Evolutionary conservation across 2,797 vertebrate species (phyloP).

Genomic region (Hydrocynus forskahlii): DNA sequence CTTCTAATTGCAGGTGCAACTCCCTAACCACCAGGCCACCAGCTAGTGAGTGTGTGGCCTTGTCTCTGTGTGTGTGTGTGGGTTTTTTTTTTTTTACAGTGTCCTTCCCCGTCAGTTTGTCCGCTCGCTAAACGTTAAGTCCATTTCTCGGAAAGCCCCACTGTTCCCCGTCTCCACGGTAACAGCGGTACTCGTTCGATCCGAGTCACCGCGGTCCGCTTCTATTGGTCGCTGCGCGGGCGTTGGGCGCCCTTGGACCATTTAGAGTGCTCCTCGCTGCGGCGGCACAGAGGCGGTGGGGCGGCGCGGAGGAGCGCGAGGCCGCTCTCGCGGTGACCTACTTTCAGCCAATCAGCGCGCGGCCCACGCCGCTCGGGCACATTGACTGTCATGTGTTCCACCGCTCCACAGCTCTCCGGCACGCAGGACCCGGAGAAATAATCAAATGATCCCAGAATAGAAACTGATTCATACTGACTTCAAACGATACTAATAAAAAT

Average conservation of each 20-base stretch:
- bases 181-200: conserved; percentile 27
- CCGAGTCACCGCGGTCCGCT: neutral
- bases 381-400: conserved; percentile 72
- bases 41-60: neutral
- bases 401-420: too few relatives aligned
- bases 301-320: conserved; percentile 24
- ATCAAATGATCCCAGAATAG: too few relatives aligned
- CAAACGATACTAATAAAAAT: too few relatives aligned
- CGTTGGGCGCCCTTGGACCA: neutral
- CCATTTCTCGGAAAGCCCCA: conserved; percentile 18
- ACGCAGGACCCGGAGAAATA: too few relatives aligned
- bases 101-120: neutral
- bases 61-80: neutral
- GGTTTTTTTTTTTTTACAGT: neutral
- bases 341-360: conserved; percentile 75
- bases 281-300: conserved; percentile 11
- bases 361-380: conserved; percentile 59
- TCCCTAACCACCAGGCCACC: too few relatives aligned
- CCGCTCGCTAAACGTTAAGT: conserved; percentile 21
- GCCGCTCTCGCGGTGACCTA: conserved; percentile 74
- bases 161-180: conserved; percentile 48
- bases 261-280: neutral
- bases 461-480: too few relatives aligned
- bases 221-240: conserved; percentile 13
- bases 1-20: too few relatives aligned